Conservation (phyloP, 2,113 vertebrate genomes). For the Solea solea region DNA sequence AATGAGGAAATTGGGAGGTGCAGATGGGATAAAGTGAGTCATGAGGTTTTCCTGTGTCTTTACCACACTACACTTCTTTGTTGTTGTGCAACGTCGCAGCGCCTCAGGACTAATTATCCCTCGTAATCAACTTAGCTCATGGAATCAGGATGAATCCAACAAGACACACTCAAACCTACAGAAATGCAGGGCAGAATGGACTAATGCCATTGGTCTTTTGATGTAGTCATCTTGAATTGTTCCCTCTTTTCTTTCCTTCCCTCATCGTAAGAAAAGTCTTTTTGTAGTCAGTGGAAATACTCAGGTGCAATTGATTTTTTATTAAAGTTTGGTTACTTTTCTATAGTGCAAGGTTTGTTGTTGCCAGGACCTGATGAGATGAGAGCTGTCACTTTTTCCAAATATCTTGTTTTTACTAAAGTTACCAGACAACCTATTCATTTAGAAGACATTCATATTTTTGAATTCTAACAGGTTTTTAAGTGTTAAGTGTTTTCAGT, state of each 20-base stretch:
- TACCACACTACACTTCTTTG: conserved; percentile 40
- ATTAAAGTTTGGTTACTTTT: too few species aligned
- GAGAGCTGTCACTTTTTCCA: too few species aligned
- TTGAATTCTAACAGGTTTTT: too few species aligned
- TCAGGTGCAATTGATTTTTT: too few species aligned
- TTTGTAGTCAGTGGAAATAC: background rate
- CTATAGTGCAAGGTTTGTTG: too few species aligned
- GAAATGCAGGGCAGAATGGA: conserved; percentile 38
- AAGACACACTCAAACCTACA: conserved; percentile 17
- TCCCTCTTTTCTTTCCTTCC: background rate
- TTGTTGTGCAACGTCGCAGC: conserved; percentile 17
- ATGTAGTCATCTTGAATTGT: conserved; percentile 22
- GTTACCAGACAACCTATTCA: too few species aligned
- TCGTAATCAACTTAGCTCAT: conserved; percentile 55
- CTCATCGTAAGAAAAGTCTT: conserved; percentile 1
- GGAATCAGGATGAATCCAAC: conserved; percentile 59
- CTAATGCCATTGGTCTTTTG: conserved; percentile 33
- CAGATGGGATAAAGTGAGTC: conserved; percentile 27
- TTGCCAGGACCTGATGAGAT: too few species aligned
- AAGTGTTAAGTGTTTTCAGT: too few species aligned
- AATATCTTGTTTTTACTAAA: too few species aligned
- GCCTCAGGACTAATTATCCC: conserved; percentile 47
- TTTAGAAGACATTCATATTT: too few species aligned
- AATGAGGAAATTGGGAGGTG: conserved; percentile 39
- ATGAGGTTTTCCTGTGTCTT: conserved; percentile 37